These are phyloP conservation scores for Calypte anna DNA, from an alignment of 2,113 vertebrate species.

Conservation along the genomic window DNA sequence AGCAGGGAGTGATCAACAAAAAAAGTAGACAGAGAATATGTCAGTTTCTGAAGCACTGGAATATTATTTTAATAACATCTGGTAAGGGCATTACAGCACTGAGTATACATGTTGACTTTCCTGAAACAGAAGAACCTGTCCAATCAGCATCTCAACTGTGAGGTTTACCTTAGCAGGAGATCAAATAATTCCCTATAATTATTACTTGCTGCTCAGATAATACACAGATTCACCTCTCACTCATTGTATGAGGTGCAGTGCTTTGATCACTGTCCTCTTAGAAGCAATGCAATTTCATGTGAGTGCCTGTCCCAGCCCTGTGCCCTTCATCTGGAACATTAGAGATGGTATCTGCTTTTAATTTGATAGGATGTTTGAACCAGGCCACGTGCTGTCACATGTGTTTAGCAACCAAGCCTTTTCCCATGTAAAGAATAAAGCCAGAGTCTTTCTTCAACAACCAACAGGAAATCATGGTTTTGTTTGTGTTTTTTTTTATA, in stretches of 20 bases:
- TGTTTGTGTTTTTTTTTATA: slow-evolving; percentile 46
- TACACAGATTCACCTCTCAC: slow-evolving; percentile 9
- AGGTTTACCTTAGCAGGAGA: neutral
- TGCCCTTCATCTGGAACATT: slow-evolving; percentile 29
- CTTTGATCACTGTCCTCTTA: slow-evolving; percentile 51
- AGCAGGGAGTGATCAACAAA: neutral
- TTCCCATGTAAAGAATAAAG: slow-evolving; percentile 42
- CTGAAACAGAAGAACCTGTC: neutral
- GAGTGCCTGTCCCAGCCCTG: slow-evolving; percentile 1
- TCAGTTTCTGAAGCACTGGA: neutral
- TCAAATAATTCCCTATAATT: neutral
- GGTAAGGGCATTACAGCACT: neutral
- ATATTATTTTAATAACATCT: neutral
- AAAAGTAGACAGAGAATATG: neutral
- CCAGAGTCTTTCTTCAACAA: neutral
- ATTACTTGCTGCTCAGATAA: neutral
- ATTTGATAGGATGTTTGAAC: slow-evolving; percentile 39
- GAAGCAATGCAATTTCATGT: neutral
- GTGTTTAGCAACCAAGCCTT: slow-evolving; percentile 3
- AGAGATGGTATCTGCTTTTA: slow-evolving; percentile 52
- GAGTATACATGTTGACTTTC: neutral
- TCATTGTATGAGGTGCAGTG: neutral
- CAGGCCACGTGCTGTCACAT: slow-evolving; percentile 1
- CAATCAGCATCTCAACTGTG: neutral
- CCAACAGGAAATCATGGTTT: slow-evolving; percentile 31